Percentiles rank a stretch among this genome's conserved stretches.
Conservation (phyloP, 2,113 vertebrate species). For the Tenrec ecaudatus region DNA sequence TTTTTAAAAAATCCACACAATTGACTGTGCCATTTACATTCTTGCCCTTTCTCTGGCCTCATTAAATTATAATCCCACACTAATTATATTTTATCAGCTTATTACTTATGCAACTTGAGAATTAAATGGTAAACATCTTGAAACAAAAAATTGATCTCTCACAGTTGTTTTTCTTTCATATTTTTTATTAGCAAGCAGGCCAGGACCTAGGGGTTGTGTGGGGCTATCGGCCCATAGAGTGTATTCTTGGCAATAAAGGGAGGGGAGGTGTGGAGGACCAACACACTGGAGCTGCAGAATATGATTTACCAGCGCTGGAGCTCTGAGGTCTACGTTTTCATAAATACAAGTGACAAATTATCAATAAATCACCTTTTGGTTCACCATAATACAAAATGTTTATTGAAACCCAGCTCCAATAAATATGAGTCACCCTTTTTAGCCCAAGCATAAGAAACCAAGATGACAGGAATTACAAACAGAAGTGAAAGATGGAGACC, state of each 20-base stretch:
- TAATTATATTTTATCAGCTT: slow-evolving; percentile 91
- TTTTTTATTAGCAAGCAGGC: slow-evolving; percentile 83
- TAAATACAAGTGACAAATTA: slow-evolving; percentile 91
- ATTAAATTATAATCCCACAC: slow-evolving; percentile 88
- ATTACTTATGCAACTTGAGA: slow-evolving; percentile 89
- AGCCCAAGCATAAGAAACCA: slow-evolving; percentile 88
- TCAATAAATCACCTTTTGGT: slow-evolving; percentile 89
- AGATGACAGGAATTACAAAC: slow-evolving; percentile 90
- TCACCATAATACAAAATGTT: slow-evolving; percentile 90
- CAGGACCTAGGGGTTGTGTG: slow-evolving; percentile 65
- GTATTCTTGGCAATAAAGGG: slow-evolving; percentile 78
- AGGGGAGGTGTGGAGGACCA: slow-evolving; percentile 13
- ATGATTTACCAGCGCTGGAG: slow-evolving; percentile 88
- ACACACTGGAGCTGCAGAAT: slow-evolving; percentile 82
- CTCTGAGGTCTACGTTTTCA: slow-evolving; percentile 86
- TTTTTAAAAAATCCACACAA: slow-evolving; percentile 67
- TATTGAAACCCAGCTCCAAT: slow-evolving; percentile 90
- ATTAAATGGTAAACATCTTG: slow-evolving; percentile 88
- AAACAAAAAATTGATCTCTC: slow-evolving; percentile 85
- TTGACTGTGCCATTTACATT: slow-evolving; percentile 86
- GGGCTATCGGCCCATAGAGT: slow-evolving; percentile 34
- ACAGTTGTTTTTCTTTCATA: slow-evolving; percentile 81
- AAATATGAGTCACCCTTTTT: slow-evolving; percentile 90
- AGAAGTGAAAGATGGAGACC: slow-evolving; percentile 87
- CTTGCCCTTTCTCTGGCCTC: slow-evolving; percentile 86